These are phyloP conservation scores for Silurus lanzhouensis DNA, from an alignment of 2,797 vertebrate genomes.

Conservation along the genomic window DNA sequence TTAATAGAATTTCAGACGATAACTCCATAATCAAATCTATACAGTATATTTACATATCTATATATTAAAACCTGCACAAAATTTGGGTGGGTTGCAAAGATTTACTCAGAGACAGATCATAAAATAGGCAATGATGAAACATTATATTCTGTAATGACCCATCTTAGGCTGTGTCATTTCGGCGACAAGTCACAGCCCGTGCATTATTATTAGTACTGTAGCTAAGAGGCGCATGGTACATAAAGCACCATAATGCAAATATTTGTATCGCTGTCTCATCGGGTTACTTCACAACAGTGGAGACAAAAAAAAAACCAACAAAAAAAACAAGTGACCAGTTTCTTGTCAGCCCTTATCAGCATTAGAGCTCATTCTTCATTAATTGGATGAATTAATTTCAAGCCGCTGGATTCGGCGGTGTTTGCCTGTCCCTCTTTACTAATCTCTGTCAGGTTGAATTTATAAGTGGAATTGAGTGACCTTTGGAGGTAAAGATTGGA, in stretches of 20 bases:
- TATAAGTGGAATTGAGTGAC: conserved; percentile 94
- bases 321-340: conserved; percentile 72
- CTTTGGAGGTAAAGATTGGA: conserved; percentile 92
- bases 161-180: conserved; percentile 73
- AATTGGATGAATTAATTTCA: conserved; percentile 97
- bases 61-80: no score
- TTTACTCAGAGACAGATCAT: conserved; percentile 75
- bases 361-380: conserved; percentile 92
- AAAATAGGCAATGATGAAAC: conserved; percentile 75
- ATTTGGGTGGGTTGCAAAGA: conserved; percentile 19
- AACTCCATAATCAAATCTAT: conserved; percentile 72
- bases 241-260: conserved; percentile 63
- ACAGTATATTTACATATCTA: no score
- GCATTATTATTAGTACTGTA: conserved; percentile 41
- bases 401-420: conserved; percentile 88
- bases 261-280: conserved; percentile 72
- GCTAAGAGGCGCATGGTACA: conserved; percentile 32
- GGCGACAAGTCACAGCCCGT: conserved; percentile 64
- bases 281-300: conserved; percentile 64
- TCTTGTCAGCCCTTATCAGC: conserved; percentile 81
- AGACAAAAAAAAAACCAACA: conserved; percentile 60
- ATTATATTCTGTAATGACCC: conserved; percentile 79
- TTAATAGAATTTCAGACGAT: conserved; percentile 86
- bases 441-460: conserved; percentile 98
- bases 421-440: conserved; percentile 88